These are phyloP conservation scores for Sinonovacula constricta DNA, from an alignment of 1,140 invertebrate species.

Conservation along the genomic window DNA sequence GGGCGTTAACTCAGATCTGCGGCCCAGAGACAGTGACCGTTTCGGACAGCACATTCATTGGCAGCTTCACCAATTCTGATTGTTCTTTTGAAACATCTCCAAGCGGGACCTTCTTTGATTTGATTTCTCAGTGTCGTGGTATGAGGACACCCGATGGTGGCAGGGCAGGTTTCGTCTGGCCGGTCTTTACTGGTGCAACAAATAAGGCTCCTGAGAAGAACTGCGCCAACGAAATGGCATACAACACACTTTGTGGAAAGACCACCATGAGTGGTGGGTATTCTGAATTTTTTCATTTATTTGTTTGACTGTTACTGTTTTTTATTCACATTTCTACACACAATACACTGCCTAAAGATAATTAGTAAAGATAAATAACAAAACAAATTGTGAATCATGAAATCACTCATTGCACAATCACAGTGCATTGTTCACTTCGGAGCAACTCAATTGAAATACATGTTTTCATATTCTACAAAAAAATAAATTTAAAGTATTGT, in stretches of 20 bases:
- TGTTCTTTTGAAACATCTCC: conserved; percentile 54
- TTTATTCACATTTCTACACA: not conserved
- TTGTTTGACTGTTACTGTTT: too few species aligned
- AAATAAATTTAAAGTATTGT: too few species aligned
- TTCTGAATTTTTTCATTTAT: not conserved
- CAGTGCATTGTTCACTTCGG: too few species aligned
- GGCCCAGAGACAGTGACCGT: conserved; percentile 59
- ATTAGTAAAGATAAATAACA: not conserved
- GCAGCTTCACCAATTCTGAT: conserved; percentile 54
- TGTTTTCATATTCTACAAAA: too few species aligned
- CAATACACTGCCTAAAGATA: not conserved
- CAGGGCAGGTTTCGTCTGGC: conserved; percentile 55
- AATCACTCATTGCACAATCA: too few species aligned
- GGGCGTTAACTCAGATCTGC: conserved; percentile 52
- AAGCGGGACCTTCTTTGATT: conserved; percentile 43
- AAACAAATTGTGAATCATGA: too few species aligned
- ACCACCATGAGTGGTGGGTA: conserved; percentile 23
- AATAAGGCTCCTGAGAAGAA: conserved; percentile 69
- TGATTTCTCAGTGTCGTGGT: conserved; percentile 43
- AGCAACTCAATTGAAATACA: too few species aligned
- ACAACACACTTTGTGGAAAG: conserved; percentile 65
- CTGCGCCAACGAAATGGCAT: conserved; percentile 60
- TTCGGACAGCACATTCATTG: conserved; percentile 61
- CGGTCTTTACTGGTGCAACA: conserved; percentile 57
- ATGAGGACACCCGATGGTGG: conserved; percentile 24